phyloP scores from a whole-genome alignment of 2,888 invertebrate species.

The Tridacna crocea region DNA sequence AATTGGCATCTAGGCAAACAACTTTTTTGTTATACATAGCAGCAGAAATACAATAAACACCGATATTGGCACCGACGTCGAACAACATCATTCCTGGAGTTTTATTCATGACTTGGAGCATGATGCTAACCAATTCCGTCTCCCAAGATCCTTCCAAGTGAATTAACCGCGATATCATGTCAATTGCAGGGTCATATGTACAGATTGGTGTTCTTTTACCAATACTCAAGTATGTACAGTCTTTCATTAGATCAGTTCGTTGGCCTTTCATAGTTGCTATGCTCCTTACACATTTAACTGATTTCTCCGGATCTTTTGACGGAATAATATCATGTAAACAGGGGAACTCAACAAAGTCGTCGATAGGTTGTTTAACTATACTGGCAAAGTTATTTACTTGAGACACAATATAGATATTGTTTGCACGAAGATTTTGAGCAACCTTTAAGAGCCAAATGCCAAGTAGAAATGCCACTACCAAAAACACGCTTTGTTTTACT shows the following conservation, averaged over 20 bases:
- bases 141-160: constrained; percentile 5
- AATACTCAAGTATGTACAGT: background rate
- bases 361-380: background rate
- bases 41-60: constrained; percentile 17
- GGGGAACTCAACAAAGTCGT: constrained; percentile 9
- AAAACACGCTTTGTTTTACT: no score
- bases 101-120: constrained; percentile 5
- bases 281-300: constrained; percentile 4
- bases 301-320: background rate
- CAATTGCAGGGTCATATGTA: background rate
- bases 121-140: constrained; percentile 2
- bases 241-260: background rate
- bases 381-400: constrained; percentile 1
- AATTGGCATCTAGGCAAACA: constrained; percentile 14
- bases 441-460: no score
- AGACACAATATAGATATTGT: background rate
- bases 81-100: constrained; percentile 8
- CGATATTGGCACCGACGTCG: constrained; percentile 12
- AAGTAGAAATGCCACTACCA: no score
- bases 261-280: background rate
- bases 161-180: constrained; percentile 7
- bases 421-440: no score
- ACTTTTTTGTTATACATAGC: background rate
- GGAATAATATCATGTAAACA: background rate
- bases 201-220: constrained; percentile 13